Evolutionary conservation across 2,797 vertebrate species (phyloP), one percentile per base, ranked within the genome.

Genomic region (Balearica regulorum): DNA sequence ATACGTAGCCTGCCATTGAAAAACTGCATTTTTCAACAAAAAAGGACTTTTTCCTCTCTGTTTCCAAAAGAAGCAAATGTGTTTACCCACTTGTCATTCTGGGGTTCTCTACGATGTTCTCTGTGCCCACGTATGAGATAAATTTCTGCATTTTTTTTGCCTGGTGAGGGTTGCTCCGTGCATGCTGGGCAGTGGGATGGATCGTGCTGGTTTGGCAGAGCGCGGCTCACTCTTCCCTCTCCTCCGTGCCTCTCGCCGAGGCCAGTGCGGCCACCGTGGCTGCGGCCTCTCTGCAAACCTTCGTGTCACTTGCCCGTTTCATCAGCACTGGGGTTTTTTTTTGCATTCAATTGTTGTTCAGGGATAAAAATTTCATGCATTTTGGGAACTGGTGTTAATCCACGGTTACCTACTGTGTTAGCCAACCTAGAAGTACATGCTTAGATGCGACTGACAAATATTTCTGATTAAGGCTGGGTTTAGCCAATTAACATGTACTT

Each of bases 181-280:
- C 2, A 1, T 33, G 37, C 43, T 62, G 3, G 5, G 14, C 2
- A 4, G 10, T 26, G 20, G 15, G 53, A 28, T 49, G 29, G 55
- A 20, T 62, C 1, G 0, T 12, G 35, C 14, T 70, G 39, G 11
- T 28, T 79, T 60, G 62, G 31, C 57, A 51, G 53, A 49, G 20
- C 22, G 16, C 1, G 6, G 21, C 44, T 83, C 16, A 3, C 1
- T 24, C 41, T 81, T 65, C 29, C 19, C 14, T 61, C 55, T 80
- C 19, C 17, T 54, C 28, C 0, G 0, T 29, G 35, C 28, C 20
- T 43, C 28, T 73, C 2, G 13, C 25, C 6, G 16, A 49, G 44
- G 33, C 17, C 58, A 29, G 4, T 5, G 41, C 25, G 16, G 20
- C 16, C 13, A 28, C 17, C 49, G 44, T 76, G 68, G 18, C 21